Percentiles rank a stretch among this genome's conserved stretches.
Conservation (phyloP, 2,888 invertebrate genomes). For the Phrixothrix hirtus region DNA sequence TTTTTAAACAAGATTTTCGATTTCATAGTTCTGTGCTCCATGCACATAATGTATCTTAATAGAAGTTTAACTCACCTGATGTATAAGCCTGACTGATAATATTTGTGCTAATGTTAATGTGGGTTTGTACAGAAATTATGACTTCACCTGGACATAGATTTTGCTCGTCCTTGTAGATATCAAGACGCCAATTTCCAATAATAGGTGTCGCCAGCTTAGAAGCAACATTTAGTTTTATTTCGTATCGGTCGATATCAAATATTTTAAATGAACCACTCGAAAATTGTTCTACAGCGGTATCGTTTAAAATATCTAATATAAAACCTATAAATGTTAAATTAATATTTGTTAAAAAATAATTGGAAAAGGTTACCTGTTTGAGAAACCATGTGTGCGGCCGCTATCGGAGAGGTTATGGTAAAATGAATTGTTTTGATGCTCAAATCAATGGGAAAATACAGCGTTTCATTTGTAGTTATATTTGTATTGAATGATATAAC, state of each 20-base stretch:
- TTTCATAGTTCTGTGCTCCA: too few relatives aligned
- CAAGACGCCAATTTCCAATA: neutral
- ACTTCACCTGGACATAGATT: neutral
- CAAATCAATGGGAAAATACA: constrained; percentile 56
- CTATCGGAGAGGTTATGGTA: constrained; percentile 36
- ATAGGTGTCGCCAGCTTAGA: neutral
- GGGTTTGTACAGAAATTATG: neutral
- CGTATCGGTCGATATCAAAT: neutral
- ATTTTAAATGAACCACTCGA: neutral
- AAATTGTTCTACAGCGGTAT: neutral
- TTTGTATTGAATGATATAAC: constrained; percentile 32
- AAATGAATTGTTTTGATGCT: constrained; percentile 44
- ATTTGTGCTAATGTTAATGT: neutral
- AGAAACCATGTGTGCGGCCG: neutral
- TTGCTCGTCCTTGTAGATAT: neutral
- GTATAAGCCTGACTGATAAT: too few relatives aligned
- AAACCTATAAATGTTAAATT: neutral
- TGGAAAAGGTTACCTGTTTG: neutral
- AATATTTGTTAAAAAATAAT: neutral
- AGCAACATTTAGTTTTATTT: neutral
- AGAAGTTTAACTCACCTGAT: too few relatives aligned
- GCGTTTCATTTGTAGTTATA: constrained; percentile 40
- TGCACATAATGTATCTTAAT: too few relatives aligned
- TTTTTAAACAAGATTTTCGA: too few relatives aligned
- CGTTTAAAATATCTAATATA: neutral